Evolutionary conservation across 2,113 vertebrate species (phyloP), one percentile per base, ranked within the genome.

Genomic region (Ophiodon elongatus): DNA sequence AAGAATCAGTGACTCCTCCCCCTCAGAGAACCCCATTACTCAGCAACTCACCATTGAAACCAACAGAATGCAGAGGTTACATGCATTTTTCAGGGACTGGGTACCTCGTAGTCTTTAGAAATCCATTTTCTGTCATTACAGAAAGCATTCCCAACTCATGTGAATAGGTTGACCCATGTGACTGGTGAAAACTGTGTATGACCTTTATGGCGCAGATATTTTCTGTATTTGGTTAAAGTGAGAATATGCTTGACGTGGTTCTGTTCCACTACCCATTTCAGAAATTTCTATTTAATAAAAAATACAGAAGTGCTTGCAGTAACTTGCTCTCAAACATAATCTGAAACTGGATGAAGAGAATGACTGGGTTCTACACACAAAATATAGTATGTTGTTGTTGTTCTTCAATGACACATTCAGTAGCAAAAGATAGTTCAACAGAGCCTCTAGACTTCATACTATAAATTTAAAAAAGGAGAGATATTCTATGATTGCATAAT

Each of bases 1-100:
- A 85, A 83, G 57, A 82, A 54, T 70, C 35, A 69, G 33, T 70
- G 67, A 13, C 65, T 69, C 78, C 37, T 66, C 84, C 84, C 83
- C 37, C 41, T 63, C 66, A 88, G 41, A 65, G 67, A 88, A 90
- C 41, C 69, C 31, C 74, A 77, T 88, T 54, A 88, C 79, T 87
- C 87, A 85, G 81, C 92, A 92, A 80, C 45, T 85, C 70, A 50
- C 57, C n/a, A 84, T 85, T 76, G 88, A 88, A 69, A 62, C 79
- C 65, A n/a, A 79, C 72, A 85, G 72, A 91, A 79, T 66, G 68
- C 60, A 21, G 50, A 73, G 72, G 65, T 88, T 82, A 65, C 11
- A 29, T 63, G 19, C 27, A 78, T 50, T 80, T 73, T 81, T 67
- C 62, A 78, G 71, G 45, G 54, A 62, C 54, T 37, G 54, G 54